phyloP scores from a whole-genome alignment of 1,140 invertebrate genomes.

The Telenomus remus region DNA sequence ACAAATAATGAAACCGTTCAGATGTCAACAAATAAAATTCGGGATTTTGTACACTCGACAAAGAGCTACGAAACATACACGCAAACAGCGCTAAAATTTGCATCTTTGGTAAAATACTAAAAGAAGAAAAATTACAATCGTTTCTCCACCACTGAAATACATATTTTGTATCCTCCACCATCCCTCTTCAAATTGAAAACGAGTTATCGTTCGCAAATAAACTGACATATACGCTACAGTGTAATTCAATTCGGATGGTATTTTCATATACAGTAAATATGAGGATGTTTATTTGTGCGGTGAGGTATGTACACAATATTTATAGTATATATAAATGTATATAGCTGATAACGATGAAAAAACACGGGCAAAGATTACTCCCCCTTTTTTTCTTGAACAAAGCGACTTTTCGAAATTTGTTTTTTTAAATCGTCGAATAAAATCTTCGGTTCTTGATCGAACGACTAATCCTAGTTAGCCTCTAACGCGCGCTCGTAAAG shows the following conservation, averaged over 20 bases:
- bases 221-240: conserved; percentile 22
- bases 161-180: not conserved
- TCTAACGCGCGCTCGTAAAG: conserved; percentile 58
- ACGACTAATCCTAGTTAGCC: conserved; percentile 67
- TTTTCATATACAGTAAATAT: conserved; percentile 52
- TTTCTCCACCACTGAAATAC: too few species aligned
- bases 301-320: conserved; percentile 55
- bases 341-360: conserved; percentile 50
- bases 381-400: not conserved
- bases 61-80: conserved; percentile 46
- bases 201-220: conserved; percentile 18
- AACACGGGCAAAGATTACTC: conserved; percentile 21
- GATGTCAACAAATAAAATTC: conserved; percentile 21
- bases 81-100: conserved; percentile 63
- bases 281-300: conserved; percentile 32
- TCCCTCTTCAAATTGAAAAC: conserved; percentile 7
- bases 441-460: conserved; percentile 7
- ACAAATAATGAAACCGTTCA: too few species aligned
- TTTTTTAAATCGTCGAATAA: conserved; percentile 19
- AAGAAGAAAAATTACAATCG: conserved; percentile 75
- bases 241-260: conserved; percentile 18
- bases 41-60: conserved; percentile 46
- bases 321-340: conserved; percentile 44
- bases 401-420: not conserved
- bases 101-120: conserved; percentile 76